phyloP scores from a whole-genome alignment of 2,797 vertebrate species.

The Tiaroga cobitis region DNA sequence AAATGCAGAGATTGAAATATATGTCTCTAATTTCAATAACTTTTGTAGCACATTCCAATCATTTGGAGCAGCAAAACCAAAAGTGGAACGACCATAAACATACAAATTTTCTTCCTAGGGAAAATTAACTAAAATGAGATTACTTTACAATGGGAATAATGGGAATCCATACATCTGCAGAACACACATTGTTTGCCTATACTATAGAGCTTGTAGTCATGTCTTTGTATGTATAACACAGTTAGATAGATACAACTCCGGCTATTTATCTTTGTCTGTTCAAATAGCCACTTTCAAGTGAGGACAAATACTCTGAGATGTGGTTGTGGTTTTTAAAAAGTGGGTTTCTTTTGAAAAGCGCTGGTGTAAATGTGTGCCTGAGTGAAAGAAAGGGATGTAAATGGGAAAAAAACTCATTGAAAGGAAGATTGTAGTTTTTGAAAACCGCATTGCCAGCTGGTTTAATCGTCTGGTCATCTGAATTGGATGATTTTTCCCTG shows the following conservation, averaged over 20 bases:
- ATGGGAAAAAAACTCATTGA: conserved; percentile 8
- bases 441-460: conserved; percentile 65
- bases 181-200: background rate
- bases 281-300: conserved; percentile 12
- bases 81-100: too few relatives aligned
- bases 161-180: background rate
- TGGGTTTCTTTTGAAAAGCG: background rate
- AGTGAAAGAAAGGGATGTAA: background rate
- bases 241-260: background rate
- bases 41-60: too few relatives aligned
- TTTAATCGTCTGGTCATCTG: conserved; percentile 68
- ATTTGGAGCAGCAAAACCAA: too few relatives aligned
- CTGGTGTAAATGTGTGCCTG: conserved; percentile 29
- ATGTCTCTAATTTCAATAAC: too few relatives aligned
- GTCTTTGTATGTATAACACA: background rate
- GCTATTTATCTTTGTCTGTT: conserved; percentile 5
- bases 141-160: background rate
- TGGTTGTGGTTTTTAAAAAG: background rate
- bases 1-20: too few relatives aligned
- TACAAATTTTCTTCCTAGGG: too few relatives aligned
- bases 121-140: too few relatives aligned
- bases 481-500: conserved; percentile 67
- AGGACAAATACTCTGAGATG: background rate
- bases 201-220: background rate
- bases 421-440: conserved; percentile 13